Conservation (phyloP, 2,797 vertebrate species). For the Leptodactylus fallax region DNA sequence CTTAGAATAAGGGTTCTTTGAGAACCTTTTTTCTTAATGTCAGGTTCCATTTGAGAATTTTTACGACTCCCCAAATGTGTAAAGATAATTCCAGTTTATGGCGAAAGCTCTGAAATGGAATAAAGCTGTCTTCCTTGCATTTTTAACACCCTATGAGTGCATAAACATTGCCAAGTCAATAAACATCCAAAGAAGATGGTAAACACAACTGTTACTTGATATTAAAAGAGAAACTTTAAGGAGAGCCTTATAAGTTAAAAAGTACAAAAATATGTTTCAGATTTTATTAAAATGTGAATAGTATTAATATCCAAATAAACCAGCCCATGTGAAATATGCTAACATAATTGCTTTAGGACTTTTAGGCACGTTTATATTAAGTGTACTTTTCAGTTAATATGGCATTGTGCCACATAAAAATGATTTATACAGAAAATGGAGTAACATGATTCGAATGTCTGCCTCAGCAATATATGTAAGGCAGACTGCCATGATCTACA, state of each 20-base stretch:
- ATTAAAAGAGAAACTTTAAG: slow-evolving; percentile 39
- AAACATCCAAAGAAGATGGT: slow-evolving; percentile 51
- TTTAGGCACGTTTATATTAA: slow-evolving; percentile 61
- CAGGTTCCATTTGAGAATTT: slow-evolving; percentile 30
- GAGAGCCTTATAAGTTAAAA: slow-evolving; percentile 34
- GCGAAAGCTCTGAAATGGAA: slow-evolving; percentile 23
- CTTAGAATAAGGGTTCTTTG: slow-evolving; percentile 1
- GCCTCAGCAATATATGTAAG: slow-evolving; percentile 63
- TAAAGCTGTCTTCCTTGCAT: slow-evolving; percentile 45
- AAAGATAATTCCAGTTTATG: slow-evolving; percentile 43
- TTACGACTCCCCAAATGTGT: slow-evolving; percentile 29
- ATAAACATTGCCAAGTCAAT: slow-evolving; percentile 50
- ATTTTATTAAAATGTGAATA: slow-evolving; percentile 55
- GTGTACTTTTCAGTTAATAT: slow-evolving; percentile 63
- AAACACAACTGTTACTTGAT: slow-evolving; percentile 56
- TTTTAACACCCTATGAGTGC: slow-evolving; percentile 48
- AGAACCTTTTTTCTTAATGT: not conserved
- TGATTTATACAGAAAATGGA: slow-evolving; percentile 64
- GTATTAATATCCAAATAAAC: slow-evolving; percentile 58
- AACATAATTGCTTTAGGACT: slow-evolving; percentile 60
- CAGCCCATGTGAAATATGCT: slow-evolving; percentile 60
- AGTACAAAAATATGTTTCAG: slow-evolving; percentile 50
- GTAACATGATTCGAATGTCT: slow-evolving; percentile 62
- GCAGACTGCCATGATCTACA: slow-evolving; percentile 62
- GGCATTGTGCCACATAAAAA: slow-evolving; percentile 63